Evolutionary conservation across 2,888 invertebrate species (phyloP).

Genomic region (Augochlorella aurata): DNA sequence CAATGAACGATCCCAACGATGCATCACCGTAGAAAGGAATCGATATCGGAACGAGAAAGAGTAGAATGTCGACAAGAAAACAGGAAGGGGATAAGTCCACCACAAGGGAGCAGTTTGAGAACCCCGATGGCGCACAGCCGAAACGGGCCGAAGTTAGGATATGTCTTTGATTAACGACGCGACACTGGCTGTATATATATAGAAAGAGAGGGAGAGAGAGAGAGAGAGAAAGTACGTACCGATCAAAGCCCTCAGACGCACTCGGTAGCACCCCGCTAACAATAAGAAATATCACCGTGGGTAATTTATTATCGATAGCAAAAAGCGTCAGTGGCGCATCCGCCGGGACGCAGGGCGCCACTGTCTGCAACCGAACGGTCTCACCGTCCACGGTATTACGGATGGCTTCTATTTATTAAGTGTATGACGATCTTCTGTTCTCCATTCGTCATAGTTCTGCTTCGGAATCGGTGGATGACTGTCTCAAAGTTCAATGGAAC

Average conservation of each 20-base stretch:
- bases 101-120: constrained; percentile 50
- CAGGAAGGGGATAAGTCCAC: constrained; percentile 31
- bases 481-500: neutral
- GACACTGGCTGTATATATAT: constrained; percentile 71
- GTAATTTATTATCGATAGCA: constrained; percentile 80
- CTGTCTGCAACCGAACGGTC: constrained; percentile 56
- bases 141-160: constrained; percentile 49
- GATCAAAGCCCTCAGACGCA: constrained; percentile 79
- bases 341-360: constrained; percentile 57
- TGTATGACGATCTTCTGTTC: constrained; percentile 61
- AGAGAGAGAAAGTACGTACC: constrained; percentile 66
- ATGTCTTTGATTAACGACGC: constrained; percentile 78
- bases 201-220: constrained; percentile 1
- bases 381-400: constrained; percentile 71
- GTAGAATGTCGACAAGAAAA: constrained; percentile 34
- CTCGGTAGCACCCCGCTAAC: constrained; percentile 76
- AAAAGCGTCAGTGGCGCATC: constrained; percentile 73
- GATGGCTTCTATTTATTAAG: constrained; percentile 78
- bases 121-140: constrained; percentile 38
- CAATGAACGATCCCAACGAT: neutral
- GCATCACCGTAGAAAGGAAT: neutral
- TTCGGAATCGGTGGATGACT: neutral
- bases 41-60: neutral
- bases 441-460: constrained; percentile 29
- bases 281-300: constrained; percentile 80